A percentile compares a stretch with the other conserved stretches of the same genome.
These are phyloP conservation scores for Venturia canescens DNA, from an alignment of 1,140 invertebrate species.

Conservation along the genomic window DNA sequence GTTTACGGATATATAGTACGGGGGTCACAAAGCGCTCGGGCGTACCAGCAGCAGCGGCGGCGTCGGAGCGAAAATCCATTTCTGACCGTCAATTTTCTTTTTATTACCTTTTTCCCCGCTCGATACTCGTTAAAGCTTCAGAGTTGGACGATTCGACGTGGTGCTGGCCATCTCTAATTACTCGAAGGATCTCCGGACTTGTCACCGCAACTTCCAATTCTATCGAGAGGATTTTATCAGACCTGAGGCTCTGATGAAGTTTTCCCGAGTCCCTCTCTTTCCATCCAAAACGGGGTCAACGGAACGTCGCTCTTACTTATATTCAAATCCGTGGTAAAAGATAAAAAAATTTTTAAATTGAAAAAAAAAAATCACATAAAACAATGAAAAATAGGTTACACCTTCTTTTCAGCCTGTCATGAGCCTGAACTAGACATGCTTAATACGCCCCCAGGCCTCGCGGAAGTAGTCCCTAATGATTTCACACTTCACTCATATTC, in stretches of 20 bases:
- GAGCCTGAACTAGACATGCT: no score
- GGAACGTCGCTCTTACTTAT: background rate
- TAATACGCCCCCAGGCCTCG: no score
- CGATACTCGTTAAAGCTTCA: no score
- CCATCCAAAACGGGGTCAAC: background rate
- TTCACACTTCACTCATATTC: no score
- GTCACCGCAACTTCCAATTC: conserved; percentile 13
- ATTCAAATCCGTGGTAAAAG: no score
- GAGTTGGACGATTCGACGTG: no score
- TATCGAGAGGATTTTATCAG: conserved; percentile 5
- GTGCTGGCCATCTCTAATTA: conserved; percentile 2
- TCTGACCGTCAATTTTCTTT: background rate
- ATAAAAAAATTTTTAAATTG: no score
- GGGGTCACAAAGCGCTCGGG: background rate
- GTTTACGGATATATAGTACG: background rate
- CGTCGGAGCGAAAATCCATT: background rate
- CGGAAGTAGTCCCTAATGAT: no score
- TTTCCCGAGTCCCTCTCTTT: background rate
- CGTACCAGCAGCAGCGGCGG: no score
- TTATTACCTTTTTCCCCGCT: background rate
- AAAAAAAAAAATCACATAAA: no score
- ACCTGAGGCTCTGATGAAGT: background rate
- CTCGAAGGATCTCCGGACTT: background rate
- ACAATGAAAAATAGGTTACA: background rate
- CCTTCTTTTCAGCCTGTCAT: background rate